Evolutionary conservation across 2,888 invertebrate species (phyloP).

Genomic region (Volucella inflata): DNA sequence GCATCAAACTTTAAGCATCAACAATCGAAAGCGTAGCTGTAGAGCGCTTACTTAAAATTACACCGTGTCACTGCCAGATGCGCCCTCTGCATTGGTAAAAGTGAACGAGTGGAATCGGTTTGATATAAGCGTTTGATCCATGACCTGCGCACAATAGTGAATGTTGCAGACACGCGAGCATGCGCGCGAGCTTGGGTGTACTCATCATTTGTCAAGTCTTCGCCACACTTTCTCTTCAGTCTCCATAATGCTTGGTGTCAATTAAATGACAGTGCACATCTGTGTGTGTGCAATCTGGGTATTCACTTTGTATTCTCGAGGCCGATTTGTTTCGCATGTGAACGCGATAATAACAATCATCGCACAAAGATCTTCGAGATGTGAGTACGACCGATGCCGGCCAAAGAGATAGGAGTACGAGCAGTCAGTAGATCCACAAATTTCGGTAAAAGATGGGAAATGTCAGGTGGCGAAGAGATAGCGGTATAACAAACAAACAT

Average conservation of each 20-base stretch:
- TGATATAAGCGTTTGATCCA: constrained; percentile 50
- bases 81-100: background rate
- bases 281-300: constrained; percentile 37
- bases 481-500: too few relatives aligned
- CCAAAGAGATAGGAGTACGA: too few relatives aligned
- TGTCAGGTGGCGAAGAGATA: constrained; percentile 8
- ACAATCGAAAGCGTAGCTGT: constrained; percentile 63
- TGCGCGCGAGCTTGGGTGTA: constrained; percentile 25
- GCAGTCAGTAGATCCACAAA: background rate
- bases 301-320: constrained; percentile 19
- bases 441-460: constrained; percentile 3
- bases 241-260: constrained; percentile 34
- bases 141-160: constrained; percentile 45
- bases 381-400: too few relatives aligned
- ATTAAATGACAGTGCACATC: constrained; percentile 57
- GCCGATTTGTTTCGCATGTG: constrained; percentile 50
- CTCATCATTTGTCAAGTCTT: constrained; percentile 29
- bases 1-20: constrained; percentile 19
- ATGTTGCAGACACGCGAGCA: background rate
- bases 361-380: constrained; percentile 1
- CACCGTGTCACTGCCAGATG: constrained; percentile 5
- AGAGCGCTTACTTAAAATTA: constrained; percentile 47
- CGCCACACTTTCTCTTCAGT: constrained; percentile 59
- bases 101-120: constrained; percentile 3
- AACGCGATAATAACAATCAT: constrained; percentile 48